Percentiles rank a stretch among this genome's conserved stretches.
Evolutionary conservation across 1,140 invertebrate genomes (phyloP).

Genomic region (Halictus rubicundus): DNA sequence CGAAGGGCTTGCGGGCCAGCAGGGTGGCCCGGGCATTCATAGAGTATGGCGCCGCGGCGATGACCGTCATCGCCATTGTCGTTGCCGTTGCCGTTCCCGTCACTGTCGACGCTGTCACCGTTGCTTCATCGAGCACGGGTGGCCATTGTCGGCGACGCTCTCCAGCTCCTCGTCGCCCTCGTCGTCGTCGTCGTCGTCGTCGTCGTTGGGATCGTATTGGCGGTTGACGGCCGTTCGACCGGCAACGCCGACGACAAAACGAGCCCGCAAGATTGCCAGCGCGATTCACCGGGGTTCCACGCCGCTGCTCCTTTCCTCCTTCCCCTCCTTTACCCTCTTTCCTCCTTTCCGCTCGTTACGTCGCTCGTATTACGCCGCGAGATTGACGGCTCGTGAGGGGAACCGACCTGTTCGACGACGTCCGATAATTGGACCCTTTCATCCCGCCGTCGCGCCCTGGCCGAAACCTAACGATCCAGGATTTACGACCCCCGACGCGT

Average conservation of each 20-base stretch:
- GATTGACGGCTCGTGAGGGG: slow-evolving; percentile 28
- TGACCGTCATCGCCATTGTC: slow-evolving; percentile 54
- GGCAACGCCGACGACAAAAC: slow-evolving; percentile 2
- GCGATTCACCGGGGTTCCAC: not conserved
- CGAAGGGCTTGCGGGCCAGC: not conserved
- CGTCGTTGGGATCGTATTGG: slow-evolving; percentile 32
- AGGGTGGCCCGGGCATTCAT: slow-evolving; percentile 21
- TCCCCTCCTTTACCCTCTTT: not conserved
- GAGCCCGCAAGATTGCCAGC: slow-evolving; percentile 7
- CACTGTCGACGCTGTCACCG: slow-evolving; percentile 40
- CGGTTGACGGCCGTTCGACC: slow-evolving; percentile 17
- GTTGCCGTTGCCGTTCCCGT: slow-evolving; percentile 51
- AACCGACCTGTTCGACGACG: slow-evolving; percentile 9
- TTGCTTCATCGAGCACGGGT: slow-evolving; percentile 42
- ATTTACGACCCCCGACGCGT: slow-evolving; percentile 49
- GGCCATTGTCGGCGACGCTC: slow-evolving; percentile 38
- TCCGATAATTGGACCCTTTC: slow-evolving; percentile 57
- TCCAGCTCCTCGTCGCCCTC: not conserved
- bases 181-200: too few species aligned
- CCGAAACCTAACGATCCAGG: slow-evolving; percentile 50
- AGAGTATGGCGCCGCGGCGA: slow-evolving; percentile 35
- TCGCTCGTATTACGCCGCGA: slow-evolving; percentile 27
- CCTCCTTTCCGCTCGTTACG: slow-evolving; percentile 28
- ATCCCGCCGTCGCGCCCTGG: slow-evolving; percentile 2
- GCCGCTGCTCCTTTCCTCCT: not conserved